Percentiles rank a stretch among this genome's conserved stretches.
phyloP scores from a whole-genome alignment of 2,888 invertebrate species.

The Tridacna gigas region DNA sequence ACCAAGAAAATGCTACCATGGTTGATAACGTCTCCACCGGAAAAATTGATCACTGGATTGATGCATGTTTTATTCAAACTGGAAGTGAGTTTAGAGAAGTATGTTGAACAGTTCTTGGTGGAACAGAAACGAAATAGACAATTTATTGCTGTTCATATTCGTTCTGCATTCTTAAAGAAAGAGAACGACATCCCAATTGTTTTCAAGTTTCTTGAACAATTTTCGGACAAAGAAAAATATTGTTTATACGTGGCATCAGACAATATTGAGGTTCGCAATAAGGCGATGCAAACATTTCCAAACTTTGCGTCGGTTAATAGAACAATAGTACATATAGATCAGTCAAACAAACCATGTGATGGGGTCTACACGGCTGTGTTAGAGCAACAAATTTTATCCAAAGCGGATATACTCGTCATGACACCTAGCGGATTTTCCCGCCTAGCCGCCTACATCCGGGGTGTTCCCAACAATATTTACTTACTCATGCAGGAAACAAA shows the following conservation, averaged over 20 bases:
- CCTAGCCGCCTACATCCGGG: slow-evolving; percentile 45
- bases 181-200: slow-evolving; percentile 22
- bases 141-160: slow-evolving; percentile 46
- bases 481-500: neutral
- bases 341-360: slow-evolving; percentile 25
- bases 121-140: neutral
- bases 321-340: slow-evolving; percentile 53
- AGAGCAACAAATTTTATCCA: slow-evolving; percentile 44
- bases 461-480: slow-evolving; percentile 16
- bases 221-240: slow-evolving; percentile 20
- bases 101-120: slow-evolving; percentile 16
- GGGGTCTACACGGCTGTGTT: slow-evolving; percentile 46
- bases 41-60: slow-evolving; percentile 15
- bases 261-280: slow-evolving; percentile 21
- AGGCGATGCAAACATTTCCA: slow-evolving; percentile 7
- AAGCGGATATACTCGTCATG: slow-evolving; percentile 41
- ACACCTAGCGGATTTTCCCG: slow-evolving; percentile 49
- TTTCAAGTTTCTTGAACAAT: slow-evolving; percentile 16
- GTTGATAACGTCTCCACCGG: slow-evolving; percentile 8
- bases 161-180: slow-evolving; percentile 26
- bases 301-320: slow-evolving; percentile 16
- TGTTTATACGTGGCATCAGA: slow-evolving; percentile 31
- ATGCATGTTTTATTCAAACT: slow-evolving; percentile 36
- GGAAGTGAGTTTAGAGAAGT: neutral
- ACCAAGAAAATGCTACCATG: slow-evolving; percentile 19